phyloP scores from a whole-genome alignment of 1,140 invertebrate species.

The Drosophila prosaltans region DNA sequence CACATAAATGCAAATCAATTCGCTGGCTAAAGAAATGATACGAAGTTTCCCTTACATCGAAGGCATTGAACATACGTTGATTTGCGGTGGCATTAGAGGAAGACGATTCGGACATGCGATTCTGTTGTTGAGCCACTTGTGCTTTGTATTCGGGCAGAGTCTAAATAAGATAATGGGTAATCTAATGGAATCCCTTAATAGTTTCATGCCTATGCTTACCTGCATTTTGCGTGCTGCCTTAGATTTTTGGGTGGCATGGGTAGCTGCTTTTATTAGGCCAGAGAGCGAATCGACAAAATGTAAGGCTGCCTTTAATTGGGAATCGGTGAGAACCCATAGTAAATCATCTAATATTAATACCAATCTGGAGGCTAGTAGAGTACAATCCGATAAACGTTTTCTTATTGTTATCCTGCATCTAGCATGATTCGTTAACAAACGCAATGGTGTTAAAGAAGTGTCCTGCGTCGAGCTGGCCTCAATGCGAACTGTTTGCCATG shows the following conservation, averaged over 20 bases:
- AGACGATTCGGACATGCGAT: constrained; percentile 84
- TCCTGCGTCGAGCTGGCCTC: constrained; percentile 94
- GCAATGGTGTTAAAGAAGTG: constrained; percentile 92
- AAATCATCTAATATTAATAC: constrained; percentile 97
- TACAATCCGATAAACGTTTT: constrained; percentile 93
- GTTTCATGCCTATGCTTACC: constrained; percentile 83
- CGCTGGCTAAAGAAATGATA: constrained; percentile 97
- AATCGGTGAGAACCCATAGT: constrained; percentile 98
- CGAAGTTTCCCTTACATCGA: constrained; percentile 98
- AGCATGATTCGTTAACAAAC: constrained; percentile 97
- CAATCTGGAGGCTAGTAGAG: constrained; percentile 95
- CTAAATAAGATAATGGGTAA: constrained; percentile 80
- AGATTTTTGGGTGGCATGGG: constrained; percentile 90
- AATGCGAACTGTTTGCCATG: constrained; percentile 98
- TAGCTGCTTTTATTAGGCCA: constrained; percentile 92
- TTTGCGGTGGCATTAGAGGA: constrained; percentile 83
- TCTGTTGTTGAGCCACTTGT: constrained; percentile 87
- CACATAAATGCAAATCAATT: constrained; percentile 98
- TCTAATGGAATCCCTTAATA: not conserved
- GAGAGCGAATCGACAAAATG: constrained; percentile 96
- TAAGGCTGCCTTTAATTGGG: constrained; percentile 96
- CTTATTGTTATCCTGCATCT: constrained; percentile 98
- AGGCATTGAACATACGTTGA: constrained; percentile 91
- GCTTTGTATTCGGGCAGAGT: constrained; percentile 92
- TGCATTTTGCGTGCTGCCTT: constrained; percentile 95